Evolutionary conservation across 2,797 vertebrate species (phyloP).

Genomic region (Lerista edwardsae): DNA sequence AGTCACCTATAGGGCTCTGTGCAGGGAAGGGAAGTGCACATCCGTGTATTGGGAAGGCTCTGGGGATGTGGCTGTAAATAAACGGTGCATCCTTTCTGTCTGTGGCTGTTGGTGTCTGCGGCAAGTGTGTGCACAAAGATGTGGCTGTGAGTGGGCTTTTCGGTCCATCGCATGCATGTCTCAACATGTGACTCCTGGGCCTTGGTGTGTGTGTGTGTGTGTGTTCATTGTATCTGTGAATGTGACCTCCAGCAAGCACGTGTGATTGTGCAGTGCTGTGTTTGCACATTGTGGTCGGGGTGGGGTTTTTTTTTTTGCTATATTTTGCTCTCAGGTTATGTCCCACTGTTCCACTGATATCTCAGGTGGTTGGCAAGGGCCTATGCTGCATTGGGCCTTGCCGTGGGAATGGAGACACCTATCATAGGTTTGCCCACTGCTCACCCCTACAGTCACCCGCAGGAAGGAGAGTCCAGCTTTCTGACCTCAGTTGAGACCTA

Average conservation of each 20-base stretch:
- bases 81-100: too few species aligned
- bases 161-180: not conserved
- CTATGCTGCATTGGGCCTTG: not conserved
- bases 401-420: too few species aligned
- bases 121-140: not conserved
- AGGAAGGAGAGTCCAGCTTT: not conserved
- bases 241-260: not conserved
- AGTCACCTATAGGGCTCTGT: not conserved
- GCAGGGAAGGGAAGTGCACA: not conserved
- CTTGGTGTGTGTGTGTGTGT: not conserved
- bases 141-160: conserved; percentile 9
- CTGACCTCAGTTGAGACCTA: not conserved
- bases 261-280: not conserved
- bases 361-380: not conserved
- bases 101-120: not conserved
- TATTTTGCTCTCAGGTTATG: not conserved
- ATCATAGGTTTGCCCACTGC: not conserved
- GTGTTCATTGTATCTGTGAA: not conserved
- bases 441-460: not conserved
- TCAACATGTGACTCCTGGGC: not conserved
- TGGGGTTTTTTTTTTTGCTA: not conserved
- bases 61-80: too few species aligned
- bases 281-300: not conserved
- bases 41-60: not conserved
- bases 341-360: not conserved